A percentile compares a stretch with the other conserved stretches of the same genome.
Evolutionary conservation across 2,113 vertebrate genomes (phyloP).

Genomic region (Hypomesus transpacificus): DNA sequence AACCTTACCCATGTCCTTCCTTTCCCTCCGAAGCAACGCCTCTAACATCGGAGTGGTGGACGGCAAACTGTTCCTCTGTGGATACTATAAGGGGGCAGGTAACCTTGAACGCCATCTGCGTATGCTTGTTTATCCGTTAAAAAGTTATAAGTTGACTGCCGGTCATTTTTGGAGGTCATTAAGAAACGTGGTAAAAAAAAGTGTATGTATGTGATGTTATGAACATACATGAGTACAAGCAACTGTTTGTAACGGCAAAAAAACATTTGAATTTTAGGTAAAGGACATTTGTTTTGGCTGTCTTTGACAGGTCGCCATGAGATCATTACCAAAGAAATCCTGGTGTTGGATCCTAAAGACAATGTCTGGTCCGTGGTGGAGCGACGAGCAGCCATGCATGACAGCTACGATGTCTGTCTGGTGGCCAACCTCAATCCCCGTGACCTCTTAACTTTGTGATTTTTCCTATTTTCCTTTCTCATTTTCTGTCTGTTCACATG

Average conservation of each 20-base stretch:
- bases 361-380: slow-evolving; percentile 86
- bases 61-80: slow-evolving; percentile 86
- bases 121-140: too few species aligned
- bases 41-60: slow-evolving; percentile 74
- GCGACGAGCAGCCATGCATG: slow-evolving; percentile 80
- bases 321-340: slow-evolving; percentile 87
- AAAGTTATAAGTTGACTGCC: too few species aligned
- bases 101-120: slow-evolving; percentile 27
- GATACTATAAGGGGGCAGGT: slow-evolving; percentile 85
- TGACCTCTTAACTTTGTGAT: slow-evolving; percentile 73
- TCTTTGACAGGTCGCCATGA: slow-evolving; percentile 82
- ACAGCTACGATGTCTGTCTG: slow-evolving; percentile 87
- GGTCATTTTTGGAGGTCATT: too few species aligned
- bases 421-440: slow-evolving; percentile 87
- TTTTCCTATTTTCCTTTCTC: too few species aligned
- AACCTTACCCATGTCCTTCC: slow-evolving; percentile 76
- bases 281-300: neutral
- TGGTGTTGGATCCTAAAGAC: slow-evolving; percentile 83
- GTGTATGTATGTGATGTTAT: too few species aligned
- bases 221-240: too few species aligned
- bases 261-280: too few species aligned
- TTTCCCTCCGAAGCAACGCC: slow-evolving; percentile 80
- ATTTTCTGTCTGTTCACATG: too few species aligned
- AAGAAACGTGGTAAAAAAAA: too few species aligned
- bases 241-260: too few species aligned